Evolutionary conservation across 2,888 invertebrate genomes (phyloP).

Genomic region (Caenorhabditis imperialis): DNA sequence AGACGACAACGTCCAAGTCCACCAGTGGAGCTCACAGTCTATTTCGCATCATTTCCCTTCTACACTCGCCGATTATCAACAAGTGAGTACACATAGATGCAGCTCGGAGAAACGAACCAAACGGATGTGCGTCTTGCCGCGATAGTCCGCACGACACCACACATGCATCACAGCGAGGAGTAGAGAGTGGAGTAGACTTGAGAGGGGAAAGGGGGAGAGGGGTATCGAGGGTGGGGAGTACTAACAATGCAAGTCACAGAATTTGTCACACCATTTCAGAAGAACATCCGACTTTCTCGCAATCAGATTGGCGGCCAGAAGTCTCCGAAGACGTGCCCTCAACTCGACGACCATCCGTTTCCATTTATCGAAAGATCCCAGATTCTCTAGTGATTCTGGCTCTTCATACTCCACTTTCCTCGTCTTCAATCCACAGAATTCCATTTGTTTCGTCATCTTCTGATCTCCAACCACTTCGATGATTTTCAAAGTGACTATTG

Average conservation of each 20-base stretch:
- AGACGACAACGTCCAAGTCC: neutral
- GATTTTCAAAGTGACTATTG: slow-evolving; percentile 16
- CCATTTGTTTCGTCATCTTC: slow-evolving; percentile 14
- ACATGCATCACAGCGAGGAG: slow-evolving; percentile 8
- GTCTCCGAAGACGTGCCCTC: slow-evolving; percentile 1
- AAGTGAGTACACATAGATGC: slow-evolving; percentile 60
- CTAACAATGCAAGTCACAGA: slow-evolving; percentile 16
- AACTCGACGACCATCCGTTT: slow-evolving; percentile 18
- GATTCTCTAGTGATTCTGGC: neutral
- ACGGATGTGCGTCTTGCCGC: neutral
- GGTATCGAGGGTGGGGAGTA: slow-evolving; percentile 4
- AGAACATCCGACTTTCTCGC: slow-evolving; percentile 19
- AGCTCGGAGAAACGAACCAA: slow-evolving; percentile 13
- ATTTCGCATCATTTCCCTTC: slow-evolving; percentile 61
- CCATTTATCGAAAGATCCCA: slow-evolving; percentile 24
- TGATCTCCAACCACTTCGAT: slow-evolving; percentile 37
- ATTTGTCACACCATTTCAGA: slow-evolving; percentile 34
- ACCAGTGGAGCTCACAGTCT: slow-evolving; percentile 17
- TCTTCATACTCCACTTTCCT: neutral
- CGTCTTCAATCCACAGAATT: neutral
- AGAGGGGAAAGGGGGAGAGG: neutral
- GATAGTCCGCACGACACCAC: slow-evolving; percentile 24
- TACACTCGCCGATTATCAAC: slow-evolving; percentile 45
- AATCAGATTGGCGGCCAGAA: slow-evolving; percentile 18
- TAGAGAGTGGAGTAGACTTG: slow-evolving; percentile 2